Conservation (phyloP, 2,797 vertebrate genomes). For the Mareca penelope region DNA sequence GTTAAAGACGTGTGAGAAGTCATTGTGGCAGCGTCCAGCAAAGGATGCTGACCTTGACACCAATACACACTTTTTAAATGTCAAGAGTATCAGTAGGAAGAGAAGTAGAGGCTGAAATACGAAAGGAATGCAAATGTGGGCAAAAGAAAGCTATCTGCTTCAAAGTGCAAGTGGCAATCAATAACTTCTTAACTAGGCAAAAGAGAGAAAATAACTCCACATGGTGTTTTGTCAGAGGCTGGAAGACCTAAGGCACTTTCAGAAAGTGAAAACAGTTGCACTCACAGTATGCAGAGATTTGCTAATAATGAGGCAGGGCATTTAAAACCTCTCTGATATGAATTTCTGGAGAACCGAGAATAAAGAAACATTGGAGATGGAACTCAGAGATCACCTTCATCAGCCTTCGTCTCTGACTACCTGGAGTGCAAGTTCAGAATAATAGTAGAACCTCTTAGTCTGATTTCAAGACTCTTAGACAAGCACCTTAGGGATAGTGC, state of each 20-base stretch:
- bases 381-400: background rate
- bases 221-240: background rate
- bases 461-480: background rate
- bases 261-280: background rate
- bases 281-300: background rate
- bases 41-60: background rate
- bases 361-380: background rate
- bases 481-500: background rate
- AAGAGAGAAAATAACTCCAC: background rate
- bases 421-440: background rate
- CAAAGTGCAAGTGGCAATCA: background rate
- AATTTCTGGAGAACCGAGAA: background rate
- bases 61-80: background rate
- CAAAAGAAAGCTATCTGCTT: background rate
- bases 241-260: background rate
- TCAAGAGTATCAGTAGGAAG: background rate
- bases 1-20: background rate
- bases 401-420: background rate
- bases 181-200: conserved; percentile 1
- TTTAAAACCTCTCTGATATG: background rate
- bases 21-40: background rate
- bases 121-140: background rate
- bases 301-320: background rate
- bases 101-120: background rate
- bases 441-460: background rate